These are phyloP conservation scores for Halichoeres trimaculatus DNA, from an alignment of 2,113 vertebrate species.

Conservation along the genomic window DNA sequence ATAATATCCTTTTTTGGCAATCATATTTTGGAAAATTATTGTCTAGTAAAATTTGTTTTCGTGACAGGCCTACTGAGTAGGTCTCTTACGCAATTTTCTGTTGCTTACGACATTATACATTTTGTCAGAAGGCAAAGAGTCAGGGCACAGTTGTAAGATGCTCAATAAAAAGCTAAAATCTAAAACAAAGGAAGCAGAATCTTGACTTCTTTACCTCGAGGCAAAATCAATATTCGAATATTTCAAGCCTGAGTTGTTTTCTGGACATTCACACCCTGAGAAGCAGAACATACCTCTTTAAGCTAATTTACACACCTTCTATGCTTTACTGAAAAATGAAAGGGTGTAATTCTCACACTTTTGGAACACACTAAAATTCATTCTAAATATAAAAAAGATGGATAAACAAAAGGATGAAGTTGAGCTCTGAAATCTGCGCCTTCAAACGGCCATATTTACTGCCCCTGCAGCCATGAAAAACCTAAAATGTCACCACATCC, in stretches of 20 bases:
- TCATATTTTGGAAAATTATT: too few relatives aligned
- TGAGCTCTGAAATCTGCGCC: neutral
- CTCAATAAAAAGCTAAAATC: neutral
- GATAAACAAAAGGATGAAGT: fast-evolving
- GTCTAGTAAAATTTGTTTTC: too few relatives aligned
- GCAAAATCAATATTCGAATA: neutral
- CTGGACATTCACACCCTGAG: neutral
- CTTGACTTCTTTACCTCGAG: neutral
- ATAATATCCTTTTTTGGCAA: too few relatives aligned
- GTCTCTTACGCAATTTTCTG: neutral
- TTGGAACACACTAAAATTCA: too few relatives aligned
- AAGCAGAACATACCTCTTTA: conserved; percentile 12
- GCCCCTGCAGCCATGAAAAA: conserved; percentile 16
- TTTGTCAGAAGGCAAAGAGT: conserved; percentile 1
- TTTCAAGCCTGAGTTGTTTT: too few relatives aligned
- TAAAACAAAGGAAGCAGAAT: neutral
- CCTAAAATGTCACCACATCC: conserved; percentile 40
- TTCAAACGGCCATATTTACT: conserved; percentile 16
- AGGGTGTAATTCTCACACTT: too few relatives aligned
- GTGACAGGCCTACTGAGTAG: too few relatives aligned
- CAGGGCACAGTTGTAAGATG: neutral
- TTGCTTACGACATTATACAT: conserved; percentile 3
- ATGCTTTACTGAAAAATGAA: neutral
- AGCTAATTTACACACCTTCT: neutral
- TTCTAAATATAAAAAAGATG: neutral